These are phyloP conservation scores for Cartodere bifasciata DNA, from an alignment of 2,888 invertebrate species.

Conservation along the genomic window DNA sequence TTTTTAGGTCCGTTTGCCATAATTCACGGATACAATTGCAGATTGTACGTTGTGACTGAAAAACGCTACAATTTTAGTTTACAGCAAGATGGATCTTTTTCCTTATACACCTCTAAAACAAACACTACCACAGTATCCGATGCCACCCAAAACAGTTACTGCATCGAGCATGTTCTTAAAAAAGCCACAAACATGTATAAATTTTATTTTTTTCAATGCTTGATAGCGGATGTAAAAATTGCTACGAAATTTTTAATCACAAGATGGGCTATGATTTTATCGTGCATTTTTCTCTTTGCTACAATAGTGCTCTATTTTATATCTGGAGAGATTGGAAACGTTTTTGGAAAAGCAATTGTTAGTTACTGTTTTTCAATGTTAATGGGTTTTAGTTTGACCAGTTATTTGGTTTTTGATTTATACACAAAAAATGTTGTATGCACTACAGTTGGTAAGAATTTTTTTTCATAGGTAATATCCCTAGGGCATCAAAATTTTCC, in stretches of 20 bases:
- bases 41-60: background rate
- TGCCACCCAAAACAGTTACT: conserved; percentile 3
- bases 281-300: conserved; percentile 9
- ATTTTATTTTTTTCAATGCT: background rate
- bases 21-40: conserved; percentile 2
- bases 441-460: conserved; percentile 1
- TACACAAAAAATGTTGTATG: conserved; percentile 1
- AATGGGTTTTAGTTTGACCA: background rate
- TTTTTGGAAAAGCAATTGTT: conserved; percentile 24
- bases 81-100: conserved; percentile 3
- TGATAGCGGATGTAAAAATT: background rate
- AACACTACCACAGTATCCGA: background rate
- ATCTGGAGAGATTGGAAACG: conserved; percentile 18
- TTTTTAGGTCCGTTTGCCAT: conserved; percentile 7
- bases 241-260: conserved; percentile 11
- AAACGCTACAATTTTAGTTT: conserved; percentile 3
- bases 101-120: conserved; percentile 2
- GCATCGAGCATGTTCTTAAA: conserved; percentile 9
- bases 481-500: too few species aligned
- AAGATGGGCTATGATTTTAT: conserved; percentile 12
- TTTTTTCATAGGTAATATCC: too few species aligned
- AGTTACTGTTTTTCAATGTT: conserved; percentile 21
- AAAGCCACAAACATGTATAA: background rate
- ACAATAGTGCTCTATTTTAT: conserved; percentile 15
- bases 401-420: conserved; percentile 3